Evolutionary conservation across 2,888 invertebrate species (phyloP).

Genomic region (Leptinotarsa juncta): DNA sequence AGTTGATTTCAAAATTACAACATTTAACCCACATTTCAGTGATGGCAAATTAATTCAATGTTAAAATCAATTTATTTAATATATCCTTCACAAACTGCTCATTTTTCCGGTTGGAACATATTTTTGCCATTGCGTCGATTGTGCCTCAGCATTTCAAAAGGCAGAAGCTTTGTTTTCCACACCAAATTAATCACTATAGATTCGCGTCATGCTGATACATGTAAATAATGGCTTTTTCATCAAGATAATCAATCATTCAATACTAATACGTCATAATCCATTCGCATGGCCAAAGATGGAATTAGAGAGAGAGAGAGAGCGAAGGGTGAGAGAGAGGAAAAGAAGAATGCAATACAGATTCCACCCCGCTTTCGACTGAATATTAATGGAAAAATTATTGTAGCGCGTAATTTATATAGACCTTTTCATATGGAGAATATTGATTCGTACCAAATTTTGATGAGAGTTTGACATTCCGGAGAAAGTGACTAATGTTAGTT

Average conservation of each 20-base stretch:
- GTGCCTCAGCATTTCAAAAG: not conserved
- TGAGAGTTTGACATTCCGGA: too few relatives aligned
- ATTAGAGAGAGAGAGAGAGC: not conserved
- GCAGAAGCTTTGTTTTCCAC: conserved; percentile 39
- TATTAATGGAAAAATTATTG: conserved; percentile 28
- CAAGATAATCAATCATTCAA: conserved; percentile 46
- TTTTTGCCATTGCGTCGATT: conserved; percentile 6
- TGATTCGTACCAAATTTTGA: not conserved
- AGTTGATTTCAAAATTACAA: too few relatives aligned
- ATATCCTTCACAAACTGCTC: not conserved
- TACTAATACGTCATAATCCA: conserved; percentile 41
- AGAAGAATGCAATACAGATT: not conserved
- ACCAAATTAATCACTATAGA: conserved; percentile 42
- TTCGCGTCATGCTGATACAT: conserved; percentile 40
- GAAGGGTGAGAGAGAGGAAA: too few relatives aligned
- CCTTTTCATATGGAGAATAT: conserved; percentile 1
- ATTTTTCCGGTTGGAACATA: not conserved
- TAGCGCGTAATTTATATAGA: not conserved
- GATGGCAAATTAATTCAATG: not conserved
- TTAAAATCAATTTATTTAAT: not conserved
- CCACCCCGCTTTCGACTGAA: conserved; percentile 10
- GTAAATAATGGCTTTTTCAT: conserved; percentile 46
- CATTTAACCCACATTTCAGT: not conserved
- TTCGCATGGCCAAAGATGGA: conserved; percentile 14
- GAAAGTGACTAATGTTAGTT: too few relatives aligned